These are phyloP conservation scores for Masticophis lateralis DNA, from an alignment of 2,797 vertebrate genomes.

Conservation along the genomic window DNA sequence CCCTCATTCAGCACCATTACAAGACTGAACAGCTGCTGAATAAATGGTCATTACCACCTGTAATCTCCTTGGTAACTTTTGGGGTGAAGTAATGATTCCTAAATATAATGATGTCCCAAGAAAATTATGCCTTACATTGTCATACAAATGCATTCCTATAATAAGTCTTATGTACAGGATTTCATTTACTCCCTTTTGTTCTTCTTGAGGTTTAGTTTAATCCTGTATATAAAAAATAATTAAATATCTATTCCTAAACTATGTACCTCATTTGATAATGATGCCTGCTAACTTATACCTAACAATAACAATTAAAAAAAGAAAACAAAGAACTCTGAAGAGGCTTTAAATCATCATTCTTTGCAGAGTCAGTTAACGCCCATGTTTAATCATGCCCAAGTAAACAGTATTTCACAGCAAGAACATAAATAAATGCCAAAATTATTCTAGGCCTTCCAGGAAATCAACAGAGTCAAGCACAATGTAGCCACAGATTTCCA, in stretches of 20 bases:
- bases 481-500: neutral
- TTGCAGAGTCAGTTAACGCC: neutral
- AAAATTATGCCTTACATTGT: neutral
- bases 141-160: neutral
- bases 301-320: neutral
- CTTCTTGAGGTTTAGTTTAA: neutral
- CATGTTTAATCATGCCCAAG: constrained; percentile 22
- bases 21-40: neutral
- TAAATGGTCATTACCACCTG: neutral
- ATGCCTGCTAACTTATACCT: neutral
- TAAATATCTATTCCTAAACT: neutral
- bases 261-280: constrained; percentile 20
- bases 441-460: constrained; percentile 11
- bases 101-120: neutral
- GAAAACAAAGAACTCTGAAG: neutral
- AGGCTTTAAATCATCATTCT: neutral
- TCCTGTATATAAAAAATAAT: neutral
- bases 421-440: constrained; percentile 4
- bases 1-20: neutral
- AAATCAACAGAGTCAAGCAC: neutral
- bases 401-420: constrained; percentile 30
- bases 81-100: neutral
- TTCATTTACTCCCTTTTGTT: neutral
- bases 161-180: neutral
- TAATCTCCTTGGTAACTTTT: neutral